Percentiles rank a stretch among this genome's conserved stretches.
Evolutionary conservation across 2,888 invertebrate species (phyloP).

Genomic region (Smittia sp.): DNA sequence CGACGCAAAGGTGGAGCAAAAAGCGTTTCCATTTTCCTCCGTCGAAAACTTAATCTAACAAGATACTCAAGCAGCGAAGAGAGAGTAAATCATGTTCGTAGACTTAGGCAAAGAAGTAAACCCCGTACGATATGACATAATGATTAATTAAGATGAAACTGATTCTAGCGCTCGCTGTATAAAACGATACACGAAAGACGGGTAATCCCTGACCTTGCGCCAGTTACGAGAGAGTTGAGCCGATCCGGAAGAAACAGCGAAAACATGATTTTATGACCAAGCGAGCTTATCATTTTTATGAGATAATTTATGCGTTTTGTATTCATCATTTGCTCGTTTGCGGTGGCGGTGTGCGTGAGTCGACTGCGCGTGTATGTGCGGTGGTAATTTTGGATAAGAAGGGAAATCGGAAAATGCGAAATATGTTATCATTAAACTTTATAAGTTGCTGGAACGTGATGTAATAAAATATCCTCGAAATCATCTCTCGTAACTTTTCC

Average conservation of each 20-base stretch:
- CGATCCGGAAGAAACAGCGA: not conserved
- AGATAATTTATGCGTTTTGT: slow-evolving; percentile 37
- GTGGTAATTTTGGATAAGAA: not conserved
- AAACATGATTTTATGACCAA: slow-evolving; percentile 35
- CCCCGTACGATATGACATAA: slow-evolving; percentile 30
- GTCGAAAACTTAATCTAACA: not conserved
- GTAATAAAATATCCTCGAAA: slow-evolving; percentile 30
- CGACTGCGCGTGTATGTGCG: not conserved
- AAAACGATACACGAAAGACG: not conserved
- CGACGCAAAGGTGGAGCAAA: not conserved
- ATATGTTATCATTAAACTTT: slow-evolving; percentile 41
- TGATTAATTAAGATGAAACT: slow-evolving; percentile 37
- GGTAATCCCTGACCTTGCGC: slow-evolving; percentile 36
- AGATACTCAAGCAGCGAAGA: not conserved
- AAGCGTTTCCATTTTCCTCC: not conserved
- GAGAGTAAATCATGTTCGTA: not conserved
- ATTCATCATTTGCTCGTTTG: slow-evolving; percentile 8
- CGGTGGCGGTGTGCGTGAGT: not conserved
- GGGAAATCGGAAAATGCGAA: slow-evolving; percentile 10
- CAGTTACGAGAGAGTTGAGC: not conserved
- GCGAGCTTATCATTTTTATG: slow-evolving; percentile 37
- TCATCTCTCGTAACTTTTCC: slow-evolving; percentile 4
- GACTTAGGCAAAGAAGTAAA: not conserved
- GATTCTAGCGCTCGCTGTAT: not conserved
- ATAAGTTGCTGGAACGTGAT: slow-evolving; percentile 38